Base-by-base conservation (phyloP, 2,888 invertebrate species). In the Sipunculus nudus region DNA sequence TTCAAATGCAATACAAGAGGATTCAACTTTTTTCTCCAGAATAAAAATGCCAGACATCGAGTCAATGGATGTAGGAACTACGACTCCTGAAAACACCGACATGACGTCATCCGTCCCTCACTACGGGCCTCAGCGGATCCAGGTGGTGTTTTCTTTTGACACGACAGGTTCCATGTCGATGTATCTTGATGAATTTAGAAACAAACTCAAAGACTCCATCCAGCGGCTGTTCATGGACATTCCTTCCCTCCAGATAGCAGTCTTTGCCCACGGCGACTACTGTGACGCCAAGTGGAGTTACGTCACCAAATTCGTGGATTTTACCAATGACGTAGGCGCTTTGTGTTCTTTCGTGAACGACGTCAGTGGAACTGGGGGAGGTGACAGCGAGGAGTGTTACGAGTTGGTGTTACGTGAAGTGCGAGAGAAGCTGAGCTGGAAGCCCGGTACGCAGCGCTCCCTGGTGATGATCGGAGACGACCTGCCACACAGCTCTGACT, bases 211-310 rank as follows among this genome's bases (percentile, higher is more conserved):
- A 16, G 76, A 78, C 56, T 74, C 79, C 70, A 74, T 79, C 28
- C 70, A 76, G 59, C 72, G 79, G 10, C 72, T 80, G 4, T 73
- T 77, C 46, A 71, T 74, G 29, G 81, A 80, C 67, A 77, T 80
- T 35, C 77, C 78, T 0, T 73, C 70, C 4, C 73, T 80, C 38
- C 68, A 72, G n/a, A 72, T 78, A 8, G 76, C 75, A 4, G 70
- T 80, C 25, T 68, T 80, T 23, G 81, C 81, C 1, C 81, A 81
- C 49, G 81, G 81, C 0, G 80, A 80, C 61, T 81, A 80, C 61
- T 78, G 78, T 48, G 80, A 80, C 64, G 67, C 69, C 6, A 63
- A 70, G 13, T 71, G 71, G 46, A 28, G 23, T 32, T 80, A 80
- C 59, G 68, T 79, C 38, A 78, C 78, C 35, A 73, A 78, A 58